Base-by-base conservation (phyloP, 2,113 vertebrate species). In the Vidua macroura region DNA sequence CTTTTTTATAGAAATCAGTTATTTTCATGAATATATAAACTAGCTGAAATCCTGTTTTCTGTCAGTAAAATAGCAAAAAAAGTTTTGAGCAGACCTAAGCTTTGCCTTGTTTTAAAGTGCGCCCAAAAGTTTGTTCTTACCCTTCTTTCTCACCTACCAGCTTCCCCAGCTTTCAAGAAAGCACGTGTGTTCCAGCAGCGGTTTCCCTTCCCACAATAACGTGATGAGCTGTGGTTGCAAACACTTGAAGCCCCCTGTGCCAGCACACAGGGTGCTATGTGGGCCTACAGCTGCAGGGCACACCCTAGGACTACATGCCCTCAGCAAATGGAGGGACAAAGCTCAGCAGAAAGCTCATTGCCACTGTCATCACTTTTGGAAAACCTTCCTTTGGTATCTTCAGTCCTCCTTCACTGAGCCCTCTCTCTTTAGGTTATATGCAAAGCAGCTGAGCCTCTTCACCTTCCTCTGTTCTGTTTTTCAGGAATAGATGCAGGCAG, bases 401-500 rank as follows among this genome's bases (percentile, higher is more conserved):
- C 2, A 5, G 63, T 52, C 58, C 64, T 88, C 19, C 58, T 93
- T 88, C 16, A 1, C 33, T 0, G 0, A 49, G 62, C 83, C 68
- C 24, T 58, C 66, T 73, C 64, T 87, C 67, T 72, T 92, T 63
- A 88, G 84, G 92, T 91, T 87, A 87, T 95, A 95, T 95, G 91
- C 95, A 94, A 95, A 95, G 28, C 49, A 85, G 55, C n/a, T 59
- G 55, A 92, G 70, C 67, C 77, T 82, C 84, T 91, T 95, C 87
- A 95, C 94, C 84, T 92, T 48, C 28, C 33, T 59, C 60, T 17
- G 48, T 33, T 63, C 44, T 43, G 62, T 77, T 95, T 89, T 64
- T 73, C 81, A 82, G 91, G 77, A 95, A 69, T 62, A 76, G 53
- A 86, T 89, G 80, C 73, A 53, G 37, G 62, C 6, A 2, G 73